Conservation (phyloP, 1,140 invertebrate genomes). For the Paraescarpia echinospica region DNA sequence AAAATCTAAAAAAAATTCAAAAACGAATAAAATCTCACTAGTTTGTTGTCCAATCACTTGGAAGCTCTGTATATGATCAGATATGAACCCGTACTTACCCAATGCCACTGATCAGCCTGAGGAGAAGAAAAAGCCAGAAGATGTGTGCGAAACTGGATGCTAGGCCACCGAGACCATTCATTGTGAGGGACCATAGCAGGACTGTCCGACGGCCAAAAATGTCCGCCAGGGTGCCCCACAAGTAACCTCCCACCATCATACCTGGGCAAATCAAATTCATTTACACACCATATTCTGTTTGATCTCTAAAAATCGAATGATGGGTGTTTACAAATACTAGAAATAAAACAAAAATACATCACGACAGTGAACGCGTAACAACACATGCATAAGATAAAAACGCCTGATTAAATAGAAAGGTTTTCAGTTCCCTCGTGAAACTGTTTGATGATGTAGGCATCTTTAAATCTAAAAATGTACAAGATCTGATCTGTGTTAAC, state of each 20-base stretch:
- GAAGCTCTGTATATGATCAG: too few relatives aligned
- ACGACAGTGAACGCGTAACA: background rate
- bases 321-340: constrained; percentile 51
- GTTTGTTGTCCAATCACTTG: too few relatives aligned
- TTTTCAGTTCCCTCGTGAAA: too few relatives aligned
- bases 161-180: constrained; percentile 85
- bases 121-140: constrained; percentile 84
- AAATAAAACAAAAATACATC: constrained; percentile 19
- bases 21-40: too few relatives aligned
- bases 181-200: constrained; percentile 82
- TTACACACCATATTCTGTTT: background rate
- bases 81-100: constrained; percentile 70
- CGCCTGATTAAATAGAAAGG: too few relatives aligned
- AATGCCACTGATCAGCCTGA: constrained; percentile 85
- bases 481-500: too few relatives aligned
- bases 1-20: too few relatives aligned
- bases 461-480: too few relatives aligned
- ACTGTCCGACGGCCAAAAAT: constrained; percentile 80
- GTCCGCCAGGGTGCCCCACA: constrained; percentile 88
- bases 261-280: constrained; percentile 61
- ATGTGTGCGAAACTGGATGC: constrained; percentile 83
- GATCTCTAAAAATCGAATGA: background rate
- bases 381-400: background rate
- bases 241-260: constrained; percentile 90
- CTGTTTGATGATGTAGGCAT: too few relatives aligned